A percentile compares a stretch with the other conserved stretches of the same genome.
Conservation (phyloP, 2,797 vertebrate genomes). For the Bovichtus variegatus region DNA sequence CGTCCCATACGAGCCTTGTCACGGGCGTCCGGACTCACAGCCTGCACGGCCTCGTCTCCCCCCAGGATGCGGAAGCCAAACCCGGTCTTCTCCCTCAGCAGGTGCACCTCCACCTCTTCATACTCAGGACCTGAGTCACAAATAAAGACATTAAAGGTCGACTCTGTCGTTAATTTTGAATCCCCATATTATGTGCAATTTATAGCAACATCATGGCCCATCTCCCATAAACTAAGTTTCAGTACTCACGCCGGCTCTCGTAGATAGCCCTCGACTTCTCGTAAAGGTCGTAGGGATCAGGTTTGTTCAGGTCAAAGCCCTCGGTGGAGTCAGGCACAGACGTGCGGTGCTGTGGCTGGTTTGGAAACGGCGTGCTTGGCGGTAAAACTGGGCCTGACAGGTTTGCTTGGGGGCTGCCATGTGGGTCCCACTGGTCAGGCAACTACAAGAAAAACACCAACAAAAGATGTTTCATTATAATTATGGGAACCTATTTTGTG, state of each 20-base stretch:
- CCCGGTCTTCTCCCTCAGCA: slow-evolving; percentile 98
- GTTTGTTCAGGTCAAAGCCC: slow-evolving; percentile 96
- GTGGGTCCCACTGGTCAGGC: slow-evolving; percentile 95
- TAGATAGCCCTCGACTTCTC: slow-evolving; percentile 99
- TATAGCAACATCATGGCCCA: background rate
- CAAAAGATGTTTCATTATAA: slow-evolving; percentile 9
- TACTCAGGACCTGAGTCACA: slow-evolving; percentile 91
- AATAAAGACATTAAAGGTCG: background rate
- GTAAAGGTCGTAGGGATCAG: slow-evolving; percentile 98
- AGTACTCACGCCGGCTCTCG: slow-evolving; percentile 98
- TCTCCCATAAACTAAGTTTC: background rate
- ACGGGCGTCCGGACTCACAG: slow-evolving; percentile 94
- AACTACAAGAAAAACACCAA: slow-evolving; percentile 80
- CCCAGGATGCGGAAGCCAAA: slow-evolving; percentile 99
- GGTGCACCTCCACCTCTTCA: slow-evolving; percentile 97
- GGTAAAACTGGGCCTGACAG: slow-evolving; percentile 89
- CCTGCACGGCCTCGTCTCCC: slow-evolving; percentile 99
- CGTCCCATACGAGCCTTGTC: slow-evolving; percentile 91
- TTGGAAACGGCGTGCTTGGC: slow-evolving; percentile 91
- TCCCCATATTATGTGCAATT: background rate
- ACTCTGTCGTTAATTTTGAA: background rate
- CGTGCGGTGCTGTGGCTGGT: slow-evolving; percentile 91
- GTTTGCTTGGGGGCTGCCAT: slow-evolving; percentile 95
- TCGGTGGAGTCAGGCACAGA: slow-evolving; percentile 96
- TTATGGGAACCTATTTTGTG: background rate